Evolutionary conservation across 2,888 invertebrate species (phyloP), one percentile per base, ranked within the genome.

Genomic region (Dasypogon diadema): DNA sequence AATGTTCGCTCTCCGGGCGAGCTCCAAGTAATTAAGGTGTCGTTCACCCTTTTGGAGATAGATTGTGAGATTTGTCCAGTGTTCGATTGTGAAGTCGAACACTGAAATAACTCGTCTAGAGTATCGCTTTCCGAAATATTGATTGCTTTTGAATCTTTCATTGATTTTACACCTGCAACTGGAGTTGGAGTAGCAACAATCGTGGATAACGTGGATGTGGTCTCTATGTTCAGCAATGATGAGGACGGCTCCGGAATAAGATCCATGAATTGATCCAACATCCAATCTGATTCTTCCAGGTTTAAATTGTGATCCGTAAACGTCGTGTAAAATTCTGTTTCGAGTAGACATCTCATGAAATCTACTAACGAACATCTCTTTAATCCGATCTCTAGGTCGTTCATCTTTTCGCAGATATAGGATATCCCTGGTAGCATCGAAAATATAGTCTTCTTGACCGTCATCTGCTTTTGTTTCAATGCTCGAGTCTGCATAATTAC

Each of bases 191-290:
- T 55, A 55, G 24, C 3, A 2, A 24, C 55, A 55, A 10, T 55
- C 55, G 10, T 55, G 55, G 21, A 55, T 10, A 22, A 55, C 22
- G 22, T 55, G 55, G 2, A 2, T 1, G 55, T 55, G 22, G 55
- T 55, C 55, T 18, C 55, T 2, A 8, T 55, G 55, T 2, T 55
- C 1, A 2, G 55, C 55, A 10, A 55, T 22, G 55, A 55, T 18
- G 3, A 55, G 22, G 21, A 55, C 8, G 22, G 55, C 55, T 55
- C 55, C 55, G 18, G 55, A 8, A 55, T 55, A 55, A 18, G 21
- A 21, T 18, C 55, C 21, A 8, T 8, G 8, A 55, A 55, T 21
- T 55, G 12, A 1, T 55, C 55, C 21, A 55, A 8, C 10, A 55
- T 55, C 55, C 55, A 55, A 21, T 55, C 22, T 6, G 2, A 14